Percentiles rank a stretch among this genome's conserved stretches.
Conservation (phyloP, 2,888 invertebrate species). For the Tachina lurida region DNA sequence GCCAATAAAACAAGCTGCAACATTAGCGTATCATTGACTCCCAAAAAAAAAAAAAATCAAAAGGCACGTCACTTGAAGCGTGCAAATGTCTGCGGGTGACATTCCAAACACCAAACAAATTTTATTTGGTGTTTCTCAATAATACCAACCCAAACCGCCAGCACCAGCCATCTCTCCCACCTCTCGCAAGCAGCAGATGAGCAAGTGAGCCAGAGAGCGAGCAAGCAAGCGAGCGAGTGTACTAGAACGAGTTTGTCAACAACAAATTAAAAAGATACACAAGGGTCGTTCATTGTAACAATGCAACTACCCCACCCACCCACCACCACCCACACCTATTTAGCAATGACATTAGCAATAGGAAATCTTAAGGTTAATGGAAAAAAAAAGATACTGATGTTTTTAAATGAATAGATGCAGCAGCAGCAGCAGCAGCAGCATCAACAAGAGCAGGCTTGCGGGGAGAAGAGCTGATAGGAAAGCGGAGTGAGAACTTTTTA, state of each 20-base stretch:
- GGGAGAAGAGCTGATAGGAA: neutral
- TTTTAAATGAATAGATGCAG: slow-evolving; percentile 15
- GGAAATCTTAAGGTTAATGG: slow-evolving; percentile 57
- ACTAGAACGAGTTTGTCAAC: slow-evolving; percentile 4
- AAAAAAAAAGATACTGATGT: slow-evolving; percentile 64
- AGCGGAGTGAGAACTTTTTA: slow-evolving; percentile 9
- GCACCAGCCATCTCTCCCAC: slow-evolving; percentile 32
- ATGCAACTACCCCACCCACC: neutral
- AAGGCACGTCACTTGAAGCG: slow-evolving; percentile 73
- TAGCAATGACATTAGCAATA: neutral
- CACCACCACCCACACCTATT: neutral
- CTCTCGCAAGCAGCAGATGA: slow-evolving; percentile 30
- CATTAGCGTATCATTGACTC: slow-evolving; percentile 72
- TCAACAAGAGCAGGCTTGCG: slow-evolving; percentile 11
- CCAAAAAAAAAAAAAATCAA: slow-evolving; percentile 68
- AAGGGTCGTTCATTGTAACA: slow-evolving; percentile 36
- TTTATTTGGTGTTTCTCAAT: slow-evolving; percentile 79
- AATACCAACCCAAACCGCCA: slow-evolving; percentile 37
- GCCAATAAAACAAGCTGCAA: slow-evolving; percentile 71
- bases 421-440: neutral
- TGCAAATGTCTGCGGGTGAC: slow-evolving; percentile 82
- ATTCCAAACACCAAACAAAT: slow-evolving; percentile 82
- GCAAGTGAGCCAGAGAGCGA: slow-evolving; percentile 14
- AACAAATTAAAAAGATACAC: slow-evolving; percentile 54
- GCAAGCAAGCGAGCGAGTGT: slow-evolving; percentile 2